Evolutionary conservation across 2,888 invertebrate genomes (phyloP).

Genomic region (Lithophane leautieri): DNA sequence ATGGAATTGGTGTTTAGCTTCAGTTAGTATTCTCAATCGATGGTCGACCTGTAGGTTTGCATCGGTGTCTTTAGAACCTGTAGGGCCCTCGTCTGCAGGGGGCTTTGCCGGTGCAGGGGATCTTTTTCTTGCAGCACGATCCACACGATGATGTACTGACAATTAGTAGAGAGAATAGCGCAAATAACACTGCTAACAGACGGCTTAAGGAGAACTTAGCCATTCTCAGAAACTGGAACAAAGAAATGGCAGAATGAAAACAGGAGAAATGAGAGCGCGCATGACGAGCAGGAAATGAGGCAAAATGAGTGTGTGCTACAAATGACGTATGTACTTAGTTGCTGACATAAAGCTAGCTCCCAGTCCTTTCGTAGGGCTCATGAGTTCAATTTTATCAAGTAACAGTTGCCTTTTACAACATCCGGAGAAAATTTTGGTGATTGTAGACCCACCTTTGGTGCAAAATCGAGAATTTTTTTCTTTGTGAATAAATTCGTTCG

Average conservation of each 20-base stretch:
- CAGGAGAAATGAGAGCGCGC: background rate
- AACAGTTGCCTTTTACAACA: background rate
- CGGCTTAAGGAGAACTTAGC: constrained; percentile 70
- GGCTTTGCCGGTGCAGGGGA: constrained; percentile 77
- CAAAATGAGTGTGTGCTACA: background rate
- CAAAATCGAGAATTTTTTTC: background rate
- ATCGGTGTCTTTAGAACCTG: constrained; percentile 53
- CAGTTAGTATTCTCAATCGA: background rate
- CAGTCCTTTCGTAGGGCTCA: background rate
- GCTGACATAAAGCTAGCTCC: background rate
- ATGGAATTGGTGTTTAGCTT: background rate
- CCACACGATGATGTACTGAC: constrained; percentile 69
- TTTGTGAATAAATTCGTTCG: background rate
- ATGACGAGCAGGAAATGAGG: background rate
- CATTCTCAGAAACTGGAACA: constrained; percentile 74
- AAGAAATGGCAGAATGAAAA: constrained; percentile 25
- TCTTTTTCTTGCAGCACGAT: constrained; percentile 72
- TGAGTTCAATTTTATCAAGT: background rate
- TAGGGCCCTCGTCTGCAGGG: constrained; percentile 83
- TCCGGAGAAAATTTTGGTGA: background rate
- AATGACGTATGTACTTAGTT: background rate
- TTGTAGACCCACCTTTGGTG: background rate
- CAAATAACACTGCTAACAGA: constrained; percentile 72
- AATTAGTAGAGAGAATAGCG: constrained; percentile 74
- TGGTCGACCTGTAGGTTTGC: background rate